Conservation (phyloP, 1,140 invertebrate species). For the Cephus cinctus region DNA sequence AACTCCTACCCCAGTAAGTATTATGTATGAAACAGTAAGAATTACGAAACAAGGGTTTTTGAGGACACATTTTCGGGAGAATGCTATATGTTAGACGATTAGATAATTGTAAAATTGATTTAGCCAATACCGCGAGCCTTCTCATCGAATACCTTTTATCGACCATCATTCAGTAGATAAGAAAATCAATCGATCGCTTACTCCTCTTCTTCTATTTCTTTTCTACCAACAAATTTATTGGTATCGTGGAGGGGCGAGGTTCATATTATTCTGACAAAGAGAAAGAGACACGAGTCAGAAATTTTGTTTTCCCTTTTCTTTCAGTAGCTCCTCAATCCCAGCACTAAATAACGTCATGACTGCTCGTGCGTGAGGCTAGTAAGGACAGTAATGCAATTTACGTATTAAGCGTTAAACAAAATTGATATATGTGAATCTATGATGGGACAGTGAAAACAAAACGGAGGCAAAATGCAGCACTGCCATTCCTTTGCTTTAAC, state of each 20-base stretch:
- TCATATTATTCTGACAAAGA: not conserved
- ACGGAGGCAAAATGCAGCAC: not conserved
- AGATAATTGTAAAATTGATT: not conserved
- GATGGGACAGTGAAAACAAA: not conserved
- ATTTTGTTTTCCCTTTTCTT: too few relatives aligned
- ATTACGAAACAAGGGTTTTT: not conserved
- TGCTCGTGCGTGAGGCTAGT: not conserved
- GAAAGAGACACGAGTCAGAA: too few relatives aligned
- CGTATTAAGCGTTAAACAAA: not conserved
- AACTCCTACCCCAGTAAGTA: constrained; percentile 2
- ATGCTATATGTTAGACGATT: not conserved
- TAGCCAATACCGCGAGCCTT: not conserved
- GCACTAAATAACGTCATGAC: not conserved
- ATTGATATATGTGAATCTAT: not conserved
- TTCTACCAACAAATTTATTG: too few relatives aligned
- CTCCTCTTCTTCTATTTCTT: too few relatives aligned
- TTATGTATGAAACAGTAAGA: not conserved
- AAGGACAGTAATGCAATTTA: not conserved
- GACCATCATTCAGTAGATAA: not conserved
- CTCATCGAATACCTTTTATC: not conserved
- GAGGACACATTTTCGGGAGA: not conserved
- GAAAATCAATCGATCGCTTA: not conserved
- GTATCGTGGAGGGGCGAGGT: too few relatives aligned
- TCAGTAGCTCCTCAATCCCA: not conserved
- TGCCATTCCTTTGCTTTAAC: too few relatives aligned